Evolutionary conservation across 2,888 invertebrate genomes (phyloP).

Genomic region (Opisthograptis luteolata): DNA sequence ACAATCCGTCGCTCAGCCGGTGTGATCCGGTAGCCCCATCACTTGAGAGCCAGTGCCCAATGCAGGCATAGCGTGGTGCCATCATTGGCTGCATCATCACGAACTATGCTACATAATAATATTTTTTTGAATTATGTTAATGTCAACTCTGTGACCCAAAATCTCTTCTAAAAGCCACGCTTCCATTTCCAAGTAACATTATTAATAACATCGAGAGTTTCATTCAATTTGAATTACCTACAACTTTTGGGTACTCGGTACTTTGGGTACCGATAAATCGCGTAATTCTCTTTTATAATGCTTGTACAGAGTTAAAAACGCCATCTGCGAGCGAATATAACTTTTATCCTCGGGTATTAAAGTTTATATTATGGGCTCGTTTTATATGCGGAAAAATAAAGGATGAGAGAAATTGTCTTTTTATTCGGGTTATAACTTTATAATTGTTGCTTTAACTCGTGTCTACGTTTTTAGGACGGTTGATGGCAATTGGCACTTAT

Average conservation of each 20-base stretch:
- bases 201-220: conserved; percentile 8
- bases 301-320: conserved; percentile 16
- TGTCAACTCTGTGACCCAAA: neutral
- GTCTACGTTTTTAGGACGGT: conserved; percentile 5
- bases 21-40: too few species aligned
- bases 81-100: too few species aligned
- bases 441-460: conserved; percentile 15
- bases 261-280: conserved; percentile 12
- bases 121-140: conserved; percentile 13
- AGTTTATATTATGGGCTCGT: conserved; percentile 29
- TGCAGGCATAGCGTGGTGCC: too few species aligned
- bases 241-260: conserved; percentile 2
- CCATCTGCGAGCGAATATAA: conserved; percentile 30
- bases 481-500: too few species aligned
- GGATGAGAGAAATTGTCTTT: conserved; percentile 23
- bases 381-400: conserved; percentile 20
- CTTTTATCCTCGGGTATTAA: conserved; percentile 29
- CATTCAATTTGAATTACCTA: conserved; percentile 1
- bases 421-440: conserved; percentile 22
- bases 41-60: too few species aligned
- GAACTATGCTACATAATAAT: too few species aligned
- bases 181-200: conserved; percentile 1
- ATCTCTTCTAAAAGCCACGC: neutral
- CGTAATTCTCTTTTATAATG: conserved; percentile 26
- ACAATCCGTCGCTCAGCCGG: too few species aligned